Evolutionary conservation across 1,140 invertebrate species (phyloP), one percentile per base, ranked within the genome.

Genomic region (Pomacea maculata): DNA sequence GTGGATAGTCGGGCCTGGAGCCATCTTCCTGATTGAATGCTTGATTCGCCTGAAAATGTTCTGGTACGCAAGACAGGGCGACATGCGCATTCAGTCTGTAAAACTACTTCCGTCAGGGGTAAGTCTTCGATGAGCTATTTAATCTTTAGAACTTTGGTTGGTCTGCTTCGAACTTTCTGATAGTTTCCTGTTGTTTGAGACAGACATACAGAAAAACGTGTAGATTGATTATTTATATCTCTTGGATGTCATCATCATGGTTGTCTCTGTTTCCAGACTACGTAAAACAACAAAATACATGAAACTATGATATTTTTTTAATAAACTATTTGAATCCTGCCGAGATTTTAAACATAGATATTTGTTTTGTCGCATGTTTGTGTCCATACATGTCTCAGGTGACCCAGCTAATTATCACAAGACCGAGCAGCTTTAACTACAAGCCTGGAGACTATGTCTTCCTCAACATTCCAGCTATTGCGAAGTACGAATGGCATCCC

Each of bases 401-500:
- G 1, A 92, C 89, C 4, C 90, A 92, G 80, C 83, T 92, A 34
- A 87, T 97, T 5, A 97, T 99, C 77, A 95, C 95, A 84, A 92
- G 96, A 63, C 97, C 97, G 1, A 92, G 94, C 0, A 94, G 96
- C 87, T 98, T 99, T 88, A 94, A 95, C 84, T 99, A 95, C 90
- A 94, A 95, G 89, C 96, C 97, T 0, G 98, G 97, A 0, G 98
- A 99, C 92, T 99, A 98, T 88, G 94, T 98, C 21, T 99, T 97
- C 87, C 95, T 98, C 1, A 97, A 97, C 88, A 95, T 99, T 80
- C 97, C 97, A 0, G 94, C 93, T 10, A 97, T 99, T 83, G 97
- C 98, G 1, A 94, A 94, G 76, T 97, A 96, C 88, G 98, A 99
- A 92, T 99, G 97, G 97, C 97, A 99, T 94, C 97, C 97, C 1